These are phyloP conservation scores for Hipparchia sbordonii DNA, from an alignment of 2,888 invertebrate species.

Conservation along the genomic window DNA sequence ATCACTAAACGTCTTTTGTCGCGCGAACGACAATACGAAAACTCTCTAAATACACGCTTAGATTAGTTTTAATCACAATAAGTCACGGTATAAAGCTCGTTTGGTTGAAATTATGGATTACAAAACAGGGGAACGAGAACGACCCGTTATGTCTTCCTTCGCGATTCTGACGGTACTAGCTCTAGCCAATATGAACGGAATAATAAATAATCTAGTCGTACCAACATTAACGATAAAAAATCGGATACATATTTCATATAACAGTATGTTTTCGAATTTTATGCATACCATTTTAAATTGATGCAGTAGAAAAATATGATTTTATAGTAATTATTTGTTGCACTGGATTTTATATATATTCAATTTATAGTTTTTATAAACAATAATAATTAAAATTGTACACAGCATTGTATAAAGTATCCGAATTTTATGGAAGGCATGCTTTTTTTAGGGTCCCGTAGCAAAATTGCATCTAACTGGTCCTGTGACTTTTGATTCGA, in stretches of 20 bases:
- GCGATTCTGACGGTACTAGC: conserved; percentile 59
- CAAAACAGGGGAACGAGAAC: conserved; percentile 54
- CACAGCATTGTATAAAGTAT: too few species aligned
- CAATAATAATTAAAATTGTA: too few species aligned
- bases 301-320: too few species aligned
- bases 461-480: too few species aligned
- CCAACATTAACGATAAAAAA: conserved; percentile 36
- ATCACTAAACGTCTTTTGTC: conserved; percentile 45
- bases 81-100: conserved; percentile 66
- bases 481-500: neutral
- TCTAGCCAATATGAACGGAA: conserved; percentile 58
- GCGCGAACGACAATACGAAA: conserved; percentile 17
- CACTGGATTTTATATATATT: too few species aligned
- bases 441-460: too few species aligned
- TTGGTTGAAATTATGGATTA: conserved; percentile 49
- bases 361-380: too few species aligned
- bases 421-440: too few species aligned
- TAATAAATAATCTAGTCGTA: conserved; percentile 61
- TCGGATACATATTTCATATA: conserved; percentile 22
- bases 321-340: too few species aligned
- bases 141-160: conserved; percentile 60
- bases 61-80: conserved; percentile 56
- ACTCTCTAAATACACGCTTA: conserved; percentile 21
- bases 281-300: too few species aligned
- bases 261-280: too few species aligned